Evolutionary conservation across 1,140 invertebrate species (phyloP), one percentile per base, ranked within the genome.

Genomic region (Drosophila ficusphila): DNA sequence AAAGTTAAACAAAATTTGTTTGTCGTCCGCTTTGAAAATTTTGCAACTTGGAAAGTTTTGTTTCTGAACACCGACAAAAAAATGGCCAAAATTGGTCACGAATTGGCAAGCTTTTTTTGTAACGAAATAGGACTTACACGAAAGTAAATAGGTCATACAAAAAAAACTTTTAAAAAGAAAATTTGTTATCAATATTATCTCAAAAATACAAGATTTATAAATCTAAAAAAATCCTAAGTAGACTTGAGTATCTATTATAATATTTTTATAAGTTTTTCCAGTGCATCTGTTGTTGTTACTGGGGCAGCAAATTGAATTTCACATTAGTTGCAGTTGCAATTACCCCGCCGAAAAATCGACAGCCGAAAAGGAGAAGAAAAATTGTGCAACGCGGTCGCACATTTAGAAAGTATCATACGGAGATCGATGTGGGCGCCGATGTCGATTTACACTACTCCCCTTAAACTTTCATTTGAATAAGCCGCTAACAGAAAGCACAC

Each of bases 1-100:
- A 85, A 85, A 85, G 81, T 85, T 85, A 79, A 86, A 86, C 76
- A 86, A 85, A 86, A 65, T 75, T 75, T 51, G 46, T 76, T 81
- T 86, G 76, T 70, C 41, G 77, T 85, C 71, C 44, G 64, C 25
- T 86, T 74, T 67, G 49, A 78, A 74, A 74, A 73, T 79, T 76
- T 85, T 73, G 81, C 81, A 73, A 86, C 67, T 71, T 86, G 77
- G 83, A 85, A 85, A 85, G 62, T 85, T 74, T 52, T 62, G 76
- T 78, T 73, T 67, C 25, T 44, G 47, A 31, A 57, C 47, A 53
- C 54, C 5, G 7, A 16, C 16, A 57, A 51, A 57, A 25, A 57
- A 18, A 57, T 57, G 14, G 18, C 11, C 19, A 23, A 57, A 53
- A 53, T 53, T 8, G 29, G 19, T 7, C 7, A 46, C 9, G 23